Conservation (phyloP, 2,888 invertebrate species). For the Osmoderma eremita region DNA sequence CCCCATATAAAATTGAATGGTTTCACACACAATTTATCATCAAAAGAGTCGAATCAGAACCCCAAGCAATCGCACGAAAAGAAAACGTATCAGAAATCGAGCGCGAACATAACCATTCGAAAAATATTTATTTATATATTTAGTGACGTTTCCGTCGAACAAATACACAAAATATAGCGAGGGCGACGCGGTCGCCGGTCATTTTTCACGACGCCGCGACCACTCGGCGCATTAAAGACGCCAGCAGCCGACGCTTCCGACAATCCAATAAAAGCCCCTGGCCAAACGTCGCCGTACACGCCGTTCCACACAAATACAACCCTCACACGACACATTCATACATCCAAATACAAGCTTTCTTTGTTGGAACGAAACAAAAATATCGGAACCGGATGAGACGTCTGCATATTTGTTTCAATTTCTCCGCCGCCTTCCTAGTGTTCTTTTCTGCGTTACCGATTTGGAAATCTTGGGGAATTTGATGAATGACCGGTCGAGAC, state of each 20-base stretch:
- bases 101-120: conserved; percentile 50
- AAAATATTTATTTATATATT: conserved; percentile 57
- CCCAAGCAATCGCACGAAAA: conserved; percentile 3
- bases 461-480: conserved; percentile 55
- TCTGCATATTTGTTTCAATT: conserved; percentile 63
- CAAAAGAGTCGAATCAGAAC: conserved; percentile 37
- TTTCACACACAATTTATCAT: conserved; percentile 41
- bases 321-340: too few relatives aligned
- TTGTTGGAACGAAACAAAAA: conserved; percentile 24
- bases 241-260: conserved; percentile 53
- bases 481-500: conserved; percentile 57
- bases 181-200: conserved; percentile 56
- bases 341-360: neutral
- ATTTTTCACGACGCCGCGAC: conserved; percentile 52
- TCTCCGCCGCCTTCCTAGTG: conserved; percentile 43
- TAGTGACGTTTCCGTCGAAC: conserved; percentile 45
- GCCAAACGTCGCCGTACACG: conserved; percentile 20
- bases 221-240: conserved; percentile 56
- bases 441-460: conserved; percentile 31
- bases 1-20: conserved; percentile 13
- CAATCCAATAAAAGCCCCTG: conserved; percentile 57
- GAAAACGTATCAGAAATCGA: conserved; percentile 44
- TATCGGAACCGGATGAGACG: conserved; percentile 21
- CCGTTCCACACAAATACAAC: neutral
- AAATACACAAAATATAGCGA: conserved; percentile 7